Base-by-base conservation (phyloP, 2,888 invertebrate genomes). In the Dorcus hopei region DNA sequence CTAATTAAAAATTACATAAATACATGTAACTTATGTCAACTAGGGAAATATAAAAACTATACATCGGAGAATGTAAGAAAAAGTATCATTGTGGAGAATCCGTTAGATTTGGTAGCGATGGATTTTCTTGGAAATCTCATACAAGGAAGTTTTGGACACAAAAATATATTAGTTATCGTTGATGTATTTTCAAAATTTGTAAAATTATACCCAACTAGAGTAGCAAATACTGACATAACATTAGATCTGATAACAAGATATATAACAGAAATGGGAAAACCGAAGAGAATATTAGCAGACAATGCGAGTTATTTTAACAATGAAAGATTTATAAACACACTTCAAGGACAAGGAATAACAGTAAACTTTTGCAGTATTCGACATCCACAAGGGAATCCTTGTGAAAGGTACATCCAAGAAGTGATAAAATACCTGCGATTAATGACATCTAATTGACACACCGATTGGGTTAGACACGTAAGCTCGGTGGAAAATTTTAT, bases 301-400 rank as follows among this genome's bases (percentile, higher is more conserved):
- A 52, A 52, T 23, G 51, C 51, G 26, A 51, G 38, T 9, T 51
- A 51, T 39, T 51, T 51, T 39, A 26, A 33, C 7, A 51, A 51
- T 51, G 14, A 38, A 11, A 26, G 39, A 39, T 51, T 51, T 38
- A 51, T n/a, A 52, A 39, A 2, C 11, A 3, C 11, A 3, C 7
- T 45, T 2, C 3, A 14, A 14, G 45, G n/a, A 11, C 7, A 11
- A 3, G 45, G 45, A n/a, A 45, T 45, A n/a, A 8, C 2, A n/a
- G 3, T 3, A 8, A 45, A n/a, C n/a, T 45, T 11, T 6, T 14
- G 11, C n/a, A 8, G 45, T 45, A 45, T 45, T 14, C 45, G 45
- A 45, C 45, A 45, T 45, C 3, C 8, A 3, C 45, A 45, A 11
- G 45, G 11, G 8, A 45, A 45, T 14, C 11, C 45, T 2, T 9